These are phyloP conservation scores for Noctua pronuba DNA, from an alignment of 2,888 invertebrate genomes.

Conservation along the genomic window DNA sequence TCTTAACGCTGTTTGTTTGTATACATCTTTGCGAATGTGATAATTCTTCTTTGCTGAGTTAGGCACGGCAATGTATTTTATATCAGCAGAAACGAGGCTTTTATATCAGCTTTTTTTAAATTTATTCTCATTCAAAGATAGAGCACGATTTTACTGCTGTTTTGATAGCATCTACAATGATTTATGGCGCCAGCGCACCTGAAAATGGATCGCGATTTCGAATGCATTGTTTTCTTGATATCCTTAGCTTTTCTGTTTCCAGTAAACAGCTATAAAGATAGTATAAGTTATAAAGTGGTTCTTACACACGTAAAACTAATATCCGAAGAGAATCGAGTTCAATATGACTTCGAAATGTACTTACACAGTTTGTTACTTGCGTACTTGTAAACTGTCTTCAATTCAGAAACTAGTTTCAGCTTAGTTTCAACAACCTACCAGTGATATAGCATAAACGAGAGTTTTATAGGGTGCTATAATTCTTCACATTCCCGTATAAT, in stretches of 20 bases:
- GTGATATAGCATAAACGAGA: slow-evolving; percentile 54
- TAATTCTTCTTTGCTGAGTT: slow-evolving; percentile 10
- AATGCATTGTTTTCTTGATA: slow-evolving; percentile 57
- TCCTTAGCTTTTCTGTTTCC: slow-evolving; percentile 11
- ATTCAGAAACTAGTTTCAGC: slow-evolving; percentile 72
- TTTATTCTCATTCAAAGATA: slow-evolving; percentile 36
- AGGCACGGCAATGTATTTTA: slow-evolving; percentile 20
- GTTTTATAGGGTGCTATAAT: slow-evolving; percentile 59
- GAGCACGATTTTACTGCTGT: slow-evolving; percentile 47
- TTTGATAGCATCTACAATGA: slow-evolving; percentile 57
- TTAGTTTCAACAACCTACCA: slow-evolving; percentile 62
- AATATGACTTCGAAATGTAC: slow-evolving; percentile 76
- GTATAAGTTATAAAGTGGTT: slow-evolving; percentile 59
- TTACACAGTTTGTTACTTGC: slow-evolving; percentile 70
- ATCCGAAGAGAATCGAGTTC: slow-evolving; percentile 68
- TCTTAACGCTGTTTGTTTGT: slow-evolving; percentile 50
- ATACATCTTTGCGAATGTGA: slow-evolving; percentile 61
- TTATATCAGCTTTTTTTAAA: slow-evolving; percentile 22
- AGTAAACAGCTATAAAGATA: slow-evolving; percentile 50
- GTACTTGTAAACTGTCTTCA: slow-evolving; percentile 73
- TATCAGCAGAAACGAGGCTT: slow-evolving; percentile 18
- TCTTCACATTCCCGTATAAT: slow-evolving; percentile 34
- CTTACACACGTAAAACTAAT: slow-evolving; percentile 66
- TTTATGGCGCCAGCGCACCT: slow-evolving; percentile 41
- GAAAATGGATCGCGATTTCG: slow-evolving; percentile 40